Percentiles rank a stretch among this genome's conserved stretches.
Evolutionary conservation across 2,113 vertebrate genomes (phyloP).

Genomic region (Epinephelus cyanopodus): DNA sequence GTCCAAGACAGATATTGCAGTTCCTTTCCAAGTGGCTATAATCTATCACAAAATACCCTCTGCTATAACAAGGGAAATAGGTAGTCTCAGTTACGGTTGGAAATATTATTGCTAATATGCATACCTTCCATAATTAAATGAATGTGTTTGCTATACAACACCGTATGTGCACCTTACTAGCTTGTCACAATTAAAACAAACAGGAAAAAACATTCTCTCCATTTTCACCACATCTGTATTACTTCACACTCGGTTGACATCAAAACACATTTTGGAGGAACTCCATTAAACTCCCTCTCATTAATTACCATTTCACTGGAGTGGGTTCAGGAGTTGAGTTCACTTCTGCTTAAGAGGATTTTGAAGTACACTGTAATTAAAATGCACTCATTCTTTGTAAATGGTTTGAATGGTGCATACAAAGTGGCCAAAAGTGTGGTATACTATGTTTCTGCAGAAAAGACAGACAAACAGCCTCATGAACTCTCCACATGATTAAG

Average conservation of each 20-base stretch:
- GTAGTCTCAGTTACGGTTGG: not conserved
- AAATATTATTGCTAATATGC: not conserved
- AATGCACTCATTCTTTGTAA: slow-evolving; percentile 68
- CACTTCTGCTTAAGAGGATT: slow-evolving; percentile 75
- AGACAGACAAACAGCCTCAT: not conserved
- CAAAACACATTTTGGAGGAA: slow-evolving; percentile 50
- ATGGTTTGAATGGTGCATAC: slow-evolving; percentile 55
- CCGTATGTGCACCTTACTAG: not conserved
- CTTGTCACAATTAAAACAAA: not conserved
- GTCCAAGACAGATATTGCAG: not conserved
- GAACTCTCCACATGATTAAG: not conserved
- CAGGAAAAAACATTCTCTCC: not conserved
- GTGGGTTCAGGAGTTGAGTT: slow-evolving; percentile 73
- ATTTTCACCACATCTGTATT: slow-evolving; percentile 22
- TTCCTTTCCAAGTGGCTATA: not conserved
- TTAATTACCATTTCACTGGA: slow-evolving; percentile 74
- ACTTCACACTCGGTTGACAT: slow-evolving; percentile 39
- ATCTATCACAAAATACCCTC: not conserved
- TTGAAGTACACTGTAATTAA: slow-evolving; percentile 78
- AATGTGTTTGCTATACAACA: not conserved
- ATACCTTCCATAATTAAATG: not conserved
- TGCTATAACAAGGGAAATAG: not conserved
- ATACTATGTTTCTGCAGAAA: slow-evolving; percentile 17
- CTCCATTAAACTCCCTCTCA: slow-evolving; percentile 65
- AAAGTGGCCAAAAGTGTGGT: slow-evolving; percentile 49